Base-by-base conservation (phyloP, 2,888 invertebrate genomes). In the Nomada ferruginata region DNA sequence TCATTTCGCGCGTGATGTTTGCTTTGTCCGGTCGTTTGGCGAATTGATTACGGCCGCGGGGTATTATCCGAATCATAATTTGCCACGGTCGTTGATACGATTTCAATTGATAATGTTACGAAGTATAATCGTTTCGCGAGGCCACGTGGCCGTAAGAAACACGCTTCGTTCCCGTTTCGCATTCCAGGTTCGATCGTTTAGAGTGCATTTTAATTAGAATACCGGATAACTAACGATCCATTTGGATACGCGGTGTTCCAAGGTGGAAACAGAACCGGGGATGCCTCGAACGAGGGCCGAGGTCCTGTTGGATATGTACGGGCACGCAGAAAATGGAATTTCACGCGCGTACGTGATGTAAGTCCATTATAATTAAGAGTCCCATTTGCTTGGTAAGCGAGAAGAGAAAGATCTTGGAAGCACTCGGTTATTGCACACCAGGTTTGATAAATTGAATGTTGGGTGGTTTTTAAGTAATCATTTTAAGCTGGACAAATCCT, bases 231-330 rank as follows among this genome's bases (percentile, higher is more conserved):
- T 50, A 50, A 57, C 15, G 42, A 72, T 63, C 57, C 52, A 13
- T 7, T 59, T 18, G 52, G 23, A 36, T 42, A 44, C 36, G 10
- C 61, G 20, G 36, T 36, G 52, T 53, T 57, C 55, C 52, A 63
- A n/a, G 13, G 53, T 29, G 77, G 72, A 84, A 82, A 59, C 11
- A 72, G 72, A 72, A 55, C 74, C 71, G 55, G 63, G 77, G 69
- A 91, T 91, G 91, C 88, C 90, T 26, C 72, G 85, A 36, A 83
- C 89, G 42, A 87, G 90, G 79, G 86, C 90, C 20, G 89, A 91
- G 60, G 78, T 91, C 50, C 76, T 91, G 69, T 79, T 91, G 82
- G 91, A 91, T 69, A 91, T 91, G 89, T 91, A 89, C 66, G 90
- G 89, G 26, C 86, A 89, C 64, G 84, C 79, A 47, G 74, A 85